These are phyloP conservation scores for Microctenopoma lineatum DNA, from an alignment of 2,797 vertebrate species.

Conservation along the genomic window DNA sequence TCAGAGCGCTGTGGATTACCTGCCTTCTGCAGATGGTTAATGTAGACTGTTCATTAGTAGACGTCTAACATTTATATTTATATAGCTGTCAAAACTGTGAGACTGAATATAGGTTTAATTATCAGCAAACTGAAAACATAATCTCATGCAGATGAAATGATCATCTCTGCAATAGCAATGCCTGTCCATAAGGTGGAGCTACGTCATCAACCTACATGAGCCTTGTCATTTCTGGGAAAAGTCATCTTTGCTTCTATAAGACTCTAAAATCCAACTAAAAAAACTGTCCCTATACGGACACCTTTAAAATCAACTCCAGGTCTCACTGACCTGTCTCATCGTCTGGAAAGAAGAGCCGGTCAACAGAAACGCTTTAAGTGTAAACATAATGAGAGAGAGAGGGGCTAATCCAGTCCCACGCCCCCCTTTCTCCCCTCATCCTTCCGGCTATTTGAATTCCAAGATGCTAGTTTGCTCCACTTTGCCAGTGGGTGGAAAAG, in stretches of 20 bases:
- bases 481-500: slow-evolving; percentile 53
- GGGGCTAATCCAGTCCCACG: not conserved
- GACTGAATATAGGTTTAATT: slow-evolving; percentile 26
- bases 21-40: slow-evolving; percentile 15
- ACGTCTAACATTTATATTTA: not conserved
- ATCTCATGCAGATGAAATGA: not conserved
- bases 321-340: slow-evolving; percentile 1
- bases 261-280: not conserved
- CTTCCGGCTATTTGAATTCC: slow-evolving; percentile 16
- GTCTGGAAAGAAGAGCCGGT: slow-evolving; percentile 21
- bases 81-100: slow-evolving; percentile 2
- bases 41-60: slow-evolving; percentile 11
- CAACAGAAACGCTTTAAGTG: slow-evolving; percentile 22
- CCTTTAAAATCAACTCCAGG: slow-evolving; percentile 3
- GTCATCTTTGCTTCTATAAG: not conserved
- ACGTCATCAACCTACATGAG: not conserved
- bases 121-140: not conserved
- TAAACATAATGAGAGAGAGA: slow-evolving; percentile 31
- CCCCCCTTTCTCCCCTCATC: slow-evolving; percentile 11
- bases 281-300: not conserved
- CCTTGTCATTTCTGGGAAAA: not conserved
- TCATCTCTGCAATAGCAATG: slow-evolving; percentile 41
- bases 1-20: slow-evolving; percentile 39
- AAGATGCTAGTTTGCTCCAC: slow-evolving; percentile 18
- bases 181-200: slow-evolving; percentile 58